Base-by-base conservation (phyloP, 2,888 invertebrate genomes). In the Cheiracanthium punctorium region DNA sequence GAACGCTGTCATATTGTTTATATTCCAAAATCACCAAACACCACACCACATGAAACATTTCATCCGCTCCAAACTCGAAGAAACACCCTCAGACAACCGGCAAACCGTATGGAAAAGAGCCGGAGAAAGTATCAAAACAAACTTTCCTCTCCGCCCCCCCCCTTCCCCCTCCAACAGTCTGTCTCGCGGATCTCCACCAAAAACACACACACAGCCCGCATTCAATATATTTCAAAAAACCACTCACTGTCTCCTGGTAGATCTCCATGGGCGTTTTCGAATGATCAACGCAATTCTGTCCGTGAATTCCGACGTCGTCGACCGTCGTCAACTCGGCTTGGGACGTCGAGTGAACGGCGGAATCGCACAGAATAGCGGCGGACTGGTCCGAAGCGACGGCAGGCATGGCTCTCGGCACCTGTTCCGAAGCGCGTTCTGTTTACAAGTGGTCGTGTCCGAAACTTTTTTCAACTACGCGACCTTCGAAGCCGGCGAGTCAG, bases 161-260 rank as follows among this genome's bases (percentile, higher is more conserved):
- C 48, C 43, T 69, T 32, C n/a, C n/a, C n/a, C 29, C 69, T 4
- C 30, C 48, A 17, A n/a, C n/a, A n/a, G n/a, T n/a, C n/a, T n/a
- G n/a, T n/a, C n/a, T n/a, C n/a, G n/a, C n/a, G n/a, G n/a, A n/a
- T n/a, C n/a, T n/a, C n/a, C n/a, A n/a, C n/a, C n/a, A n/a, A n/a
- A n/a, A n/a, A n/a, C n/a, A n/a, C n/a, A n/a, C n/a, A n/a, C n/a
- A n/a, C n/a, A n/a, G n/a, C n/a, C n/a, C n/a, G n/a, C n/a, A n/a
- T n/a, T n/a, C n/a, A n/a, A n/a, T n/a, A n/a, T n/a, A n/a, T n/a
- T n/a, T n/a, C n/a, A n/a, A 12, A 20, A 8, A 30, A 8, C 12
- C 1, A 73, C 82, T 82, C 52, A 82, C 82, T 67, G 82, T 75
- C 33, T 75, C 75, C n/a, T 82, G 37, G 52, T 37, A 82, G 29